These are phyloP conservation scores for Sander lucioperca DNA, from an alignment of 2,113 vertebrate species.

Conservation along the genomic window DNA sequence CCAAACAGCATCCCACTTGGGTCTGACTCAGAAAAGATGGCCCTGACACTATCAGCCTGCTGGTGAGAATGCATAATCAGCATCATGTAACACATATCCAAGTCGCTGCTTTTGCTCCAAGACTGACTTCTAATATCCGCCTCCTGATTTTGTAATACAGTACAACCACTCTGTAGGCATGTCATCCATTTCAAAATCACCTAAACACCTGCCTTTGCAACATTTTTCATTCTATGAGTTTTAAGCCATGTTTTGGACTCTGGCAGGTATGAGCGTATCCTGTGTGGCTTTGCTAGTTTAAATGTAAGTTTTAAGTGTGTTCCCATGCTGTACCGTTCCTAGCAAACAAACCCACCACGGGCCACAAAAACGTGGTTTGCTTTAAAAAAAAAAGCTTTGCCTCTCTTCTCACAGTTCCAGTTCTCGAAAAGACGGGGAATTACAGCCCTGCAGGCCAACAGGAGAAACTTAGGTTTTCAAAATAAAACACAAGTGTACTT, in stretches of 20 bases:
- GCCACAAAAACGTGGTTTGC: conserved; percentile 13
- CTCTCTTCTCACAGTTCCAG: not conserved
- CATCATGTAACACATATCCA: conserved; percentile 3
- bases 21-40: conserved; percentile 40
- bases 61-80: conserved; percentile 55
- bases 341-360: conserved; percentile 23
- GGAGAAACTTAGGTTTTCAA: not conserved
- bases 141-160: not conserved
- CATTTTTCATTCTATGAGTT: no score
- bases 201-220: not conserved
- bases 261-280: not conserved
- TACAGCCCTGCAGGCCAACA: conserved; percentile 16
- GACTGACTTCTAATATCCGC: conserved; percentile 26
- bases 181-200: not conserved
- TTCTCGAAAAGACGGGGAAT: not conserved
- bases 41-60: conserved; percentile 17
- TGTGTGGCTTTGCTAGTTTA: conserved; percentile 20
- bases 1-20: conserved; percentile 39
- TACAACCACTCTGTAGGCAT: not conserved
- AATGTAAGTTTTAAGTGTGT: conserved; percentile 5
- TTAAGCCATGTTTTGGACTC: not conserved
- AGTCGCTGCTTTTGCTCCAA: conserved; percentile 1
- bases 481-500: conserved; percentile 2
- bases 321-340: conserved; percentile 10
- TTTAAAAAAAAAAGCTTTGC: not conserved